phyloP scores from a whole-genome alignment of 2,797 vertebrate species.

The Anabacerthia variegaticeps region DNA sequence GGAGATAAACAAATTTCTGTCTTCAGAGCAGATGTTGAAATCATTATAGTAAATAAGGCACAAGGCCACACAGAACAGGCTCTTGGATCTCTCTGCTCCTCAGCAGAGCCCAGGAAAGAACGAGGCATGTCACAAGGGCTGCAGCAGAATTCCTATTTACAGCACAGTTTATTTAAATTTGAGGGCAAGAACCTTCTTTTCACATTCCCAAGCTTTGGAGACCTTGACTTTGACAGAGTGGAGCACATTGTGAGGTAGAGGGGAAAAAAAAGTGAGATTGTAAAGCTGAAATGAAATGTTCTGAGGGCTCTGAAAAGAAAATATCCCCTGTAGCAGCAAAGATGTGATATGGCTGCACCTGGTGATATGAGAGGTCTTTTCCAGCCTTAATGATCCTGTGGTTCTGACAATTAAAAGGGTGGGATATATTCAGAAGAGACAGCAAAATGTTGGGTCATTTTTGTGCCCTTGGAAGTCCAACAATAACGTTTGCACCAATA shows the following conservation, averaged over 20 bases:
- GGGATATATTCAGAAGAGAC: no score
- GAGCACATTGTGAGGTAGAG: accelerated
- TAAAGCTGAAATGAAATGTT: background rate
- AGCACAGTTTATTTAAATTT: background rate
- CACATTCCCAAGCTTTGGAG: background rate
- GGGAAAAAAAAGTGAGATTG: background rate
- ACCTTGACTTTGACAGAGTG: background rate
- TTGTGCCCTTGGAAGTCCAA: background rate
- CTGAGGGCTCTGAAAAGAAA: background rate
- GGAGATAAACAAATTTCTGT: slow-evolving; percentile 22
- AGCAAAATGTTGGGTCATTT: background rate
- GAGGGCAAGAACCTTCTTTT: background rate
- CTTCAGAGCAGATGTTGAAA: slow-evolving; percentile 41
- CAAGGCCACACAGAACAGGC: slow-evolving; percentile 1
- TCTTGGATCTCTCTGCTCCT: background rate
- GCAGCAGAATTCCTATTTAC: background rate
- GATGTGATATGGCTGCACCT: accelerated
- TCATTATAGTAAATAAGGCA: slow-evolving; percentile 12
- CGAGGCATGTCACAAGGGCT: background rate
- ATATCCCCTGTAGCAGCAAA: background rate
- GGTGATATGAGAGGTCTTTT: background rate
- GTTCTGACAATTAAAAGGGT: background rate
- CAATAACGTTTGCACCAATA: accelerated
- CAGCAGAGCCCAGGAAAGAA: background rate
- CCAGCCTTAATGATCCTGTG: no score